A percentile compares a stretch with the other conserved stretches of the same genome.
These are phyloP conservation scores for Gymnocephalus cernua DNA, from an alignment of 2,113 vertebrate genomes.

Conservation along the genomic window DNA sequence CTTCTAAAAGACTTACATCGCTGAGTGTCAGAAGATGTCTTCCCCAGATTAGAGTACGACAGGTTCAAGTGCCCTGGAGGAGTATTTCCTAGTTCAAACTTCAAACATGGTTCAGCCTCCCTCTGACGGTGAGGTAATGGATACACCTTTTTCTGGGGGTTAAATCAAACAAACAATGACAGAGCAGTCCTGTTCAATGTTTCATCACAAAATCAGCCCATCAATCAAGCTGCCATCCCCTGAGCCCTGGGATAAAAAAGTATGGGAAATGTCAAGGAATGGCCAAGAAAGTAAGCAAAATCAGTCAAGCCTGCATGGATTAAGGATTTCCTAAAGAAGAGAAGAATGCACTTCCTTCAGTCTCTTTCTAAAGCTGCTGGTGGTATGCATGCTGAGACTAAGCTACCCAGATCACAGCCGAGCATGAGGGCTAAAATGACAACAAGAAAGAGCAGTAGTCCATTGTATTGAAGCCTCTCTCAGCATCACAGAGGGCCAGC, in stretches of 20 bases:
- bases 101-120: background rate
- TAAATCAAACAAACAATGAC: slow-evolving; percentile 47
- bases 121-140: slow-evolving; percentile 37
- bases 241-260: background rate
- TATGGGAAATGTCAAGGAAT: slow-evolving; percentile 37
- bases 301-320: slow-evolving; percentile 25
- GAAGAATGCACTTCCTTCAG: slow-evolving; percentile 38
- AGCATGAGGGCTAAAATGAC: slow-evolving; percentile 18
- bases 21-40: slow-evolving; percentile 21
- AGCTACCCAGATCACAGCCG: slow-evolving; percentile 14
- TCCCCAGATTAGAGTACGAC: background rate
- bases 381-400: slow-evolving; percentile 41
- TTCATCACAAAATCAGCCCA: slow-evolving; percentile 40
- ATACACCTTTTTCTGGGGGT: background rate
- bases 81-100: slow-evolving; percentile 21
- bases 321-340: slow-evolving; percentile 45
- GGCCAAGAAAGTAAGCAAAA: slow-evolving; percentile 21
- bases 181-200: background rate
- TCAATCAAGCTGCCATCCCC: slow-evolving; percentile 34
- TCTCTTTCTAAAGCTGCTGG: slow-evolving; percentile 23
- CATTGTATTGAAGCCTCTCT: slow-evolving; percentile 1
- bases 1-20: background rate
- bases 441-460: background rate
- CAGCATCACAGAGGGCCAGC: background rate
- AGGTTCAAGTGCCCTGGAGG: slow-evolving; percentile 35